Base-by-base conservation (phyloP, 2,797 vertebrate genomes). In the Coregonus sp. region DNA sequence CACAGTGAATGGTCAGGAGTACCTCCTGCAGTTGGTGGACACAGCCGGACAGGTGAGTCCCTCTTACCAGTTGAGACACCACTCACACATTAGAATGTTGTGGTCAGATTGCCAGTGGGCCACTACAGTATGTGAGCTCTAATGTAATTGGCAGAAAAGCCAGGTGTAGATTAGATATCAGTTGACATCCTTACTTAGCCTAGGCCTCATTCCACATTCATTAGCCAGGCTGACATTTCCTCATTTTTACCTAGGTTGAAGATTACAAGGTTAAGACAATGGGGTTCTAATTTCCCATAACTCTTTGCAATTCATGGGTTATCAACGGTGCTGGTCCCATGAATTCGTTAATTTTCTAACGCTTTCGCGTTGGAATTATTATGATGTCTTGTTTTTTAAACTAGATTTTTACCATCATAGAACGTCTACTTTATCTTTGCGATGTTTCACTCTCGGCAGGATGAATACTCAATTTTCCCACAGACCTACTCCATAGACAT, bases 401-500 rank as follows among this genome's bases (percentile, higher is more conserved):
- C 59, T 20, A 2, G 2, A 61, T 25, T 61, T 61, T 25, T 18
- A 59, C 18, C 18, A 20, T 59, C 56, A 59, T n/a, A 59, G 18
- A 59, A 20, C 6, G 5, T 59, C 56, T 18, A 31, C 54, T 12
- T 25, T 25, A 25, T 65, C 25, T 65, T 65, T 25, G 12, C 3
- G 7, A 5, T n/a, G 20, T 66, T 14, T 31, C 11, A 33, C 11
- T 67, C 4, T 35, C 65, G 72, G 20, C 88, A 99, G 98, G 98
- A 99, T 90, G 98, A 99, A 89, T 99, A 99, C 92, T 99, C 98
- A 77, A 99, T 99, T 95, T 98, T 99, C 92, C 97, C 98, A 85
- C 98, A 99, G 95, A 99, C 98, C 0, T 99, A 99, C 94, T 99
- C 98, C 94, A 99, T 99, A 96, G 98, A 99, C 87, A 99, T 99